Evolutionary conservation across 2,797 vertebrate species (phyloP).

Genomic region (Phataginus tetradactyla): DNA sequence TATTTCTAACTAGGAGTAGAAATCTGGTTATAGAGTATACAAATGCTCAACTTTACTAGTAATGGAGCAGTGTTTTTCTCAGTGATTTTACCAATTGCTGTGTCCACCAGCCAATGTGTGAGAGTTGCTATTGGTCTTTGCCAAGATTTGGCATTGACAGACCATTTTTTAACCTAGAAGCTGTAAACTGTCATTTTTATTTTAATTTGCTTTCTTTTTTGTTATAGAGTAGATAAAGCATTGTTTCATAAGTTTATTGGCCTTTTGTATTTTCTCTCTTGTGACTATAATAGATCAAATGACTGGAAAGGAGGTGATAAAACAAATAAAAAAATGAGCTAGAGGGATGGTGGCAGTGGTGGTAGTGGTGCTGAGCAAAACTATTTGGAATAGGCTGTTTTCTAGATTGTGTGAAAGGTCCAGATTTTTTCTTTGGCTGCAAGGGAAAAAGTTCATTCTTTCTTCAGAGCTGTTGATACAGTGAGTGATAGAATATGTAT

Average conservation of each 20-base stretch:
- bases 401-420: neutral
- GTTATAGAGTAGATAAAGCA: neutral
- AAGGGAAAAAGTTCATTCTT: neutral
- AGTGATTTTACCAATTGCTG: neutral
- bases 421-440: neutral
- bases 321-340: neutral
- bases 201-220: neutral
- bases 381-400: neutral
- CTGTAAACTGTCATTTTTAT: neutral
- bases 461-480: neutral
- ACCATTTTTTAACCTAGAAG: neutral
- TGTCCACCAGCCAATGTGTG: neutral
- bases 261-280: neutral
- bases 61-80: neutral
- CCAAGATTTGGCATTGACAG: neutral
- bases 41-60: neutral
- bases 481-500: neutral
- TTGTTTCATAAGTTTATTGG: neutral
- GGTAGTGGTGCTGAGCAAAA: neutral
- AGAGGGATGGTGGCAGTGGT: neutral
- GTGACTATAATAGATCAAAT: neutral
- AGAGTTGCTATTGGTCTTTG: neutral
- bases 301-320: neutral
- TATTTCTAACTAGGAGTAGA: neutral
- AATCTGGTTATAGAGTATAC: neutral